phyloP scores from a whole-genome alignment of 2,888 invertebrate genomes.

The Acrocyrtus sp. region DNA sequence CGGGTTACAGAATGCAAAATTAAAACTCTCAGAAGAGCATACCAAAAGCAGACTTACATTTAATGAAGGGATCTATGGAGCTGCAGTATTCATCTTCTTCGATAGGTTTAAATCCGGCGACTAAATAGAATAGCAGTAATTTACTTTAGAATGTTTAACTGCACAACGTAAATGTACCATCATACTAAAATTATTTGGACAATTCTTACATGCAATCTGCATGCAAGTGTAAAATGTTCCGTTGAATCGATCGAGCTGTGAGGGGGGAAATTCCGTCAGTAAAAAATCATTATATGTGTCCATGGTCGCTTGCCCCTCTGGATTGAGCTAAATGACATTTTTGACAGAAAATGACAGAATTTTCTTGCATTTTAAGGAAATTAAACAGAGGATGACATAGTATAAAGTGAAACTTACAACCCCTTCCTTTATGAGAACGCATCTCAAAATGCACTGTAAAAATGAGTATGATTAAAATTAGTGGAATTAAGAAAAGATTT shows the following conservation, averaged over 20 bases:
- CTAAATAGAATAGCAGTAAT: too few species aligned
- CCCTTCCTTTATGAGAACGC: slow-evolving; percentile 26
- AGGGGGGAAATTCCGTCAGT: slow-evolving; percentile 20
- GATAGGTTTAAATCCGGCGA: slow-evolving; percentile 12
- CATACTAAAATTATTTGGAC: too few species aligned
- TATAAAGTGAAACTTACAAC: too few species aligned
- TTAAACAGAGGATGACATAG: too few species aligned
- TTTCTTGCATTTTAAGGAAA: too few species aligned
- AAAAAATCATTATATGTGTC: slow-evolving; percentile 15
- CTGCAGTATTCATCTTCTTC: slow-evolving; percentile 49
- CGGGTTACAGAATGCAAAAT: too few species aligned
- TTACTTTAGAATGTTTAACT: too few species aligned
- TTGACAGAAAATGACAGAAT: too few species aligned
- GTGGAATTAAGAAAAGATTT: neutral
- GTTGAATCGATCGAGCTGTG: slow-evolving; percentile 23
- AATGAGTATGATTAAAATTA: slow-evolving; percentile 1
- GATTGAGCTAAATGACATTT: neutral
- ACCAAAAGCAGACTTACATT: too few species aligned
- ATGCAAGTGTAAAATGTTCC: slow-evolving; percentile 32
- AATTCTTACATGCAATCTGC: slow-evolving; percentile 18
- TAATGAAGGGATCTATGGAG: too few species aligned
- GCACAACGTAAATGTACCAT: too few species aligned
- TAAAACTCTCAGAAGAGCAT: too few species aligned
- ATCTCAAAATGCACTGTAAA: slow-evolving; percentile 34
- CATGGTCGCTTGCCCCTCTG: slow-evolving; percentile 6